Percentiles rank a stretch among this genome's conserved stretches.
phyloP scores from a whole-genome alignment of 1,140 invertebrate genomes.

The Ectropis grisescens region DNA sequence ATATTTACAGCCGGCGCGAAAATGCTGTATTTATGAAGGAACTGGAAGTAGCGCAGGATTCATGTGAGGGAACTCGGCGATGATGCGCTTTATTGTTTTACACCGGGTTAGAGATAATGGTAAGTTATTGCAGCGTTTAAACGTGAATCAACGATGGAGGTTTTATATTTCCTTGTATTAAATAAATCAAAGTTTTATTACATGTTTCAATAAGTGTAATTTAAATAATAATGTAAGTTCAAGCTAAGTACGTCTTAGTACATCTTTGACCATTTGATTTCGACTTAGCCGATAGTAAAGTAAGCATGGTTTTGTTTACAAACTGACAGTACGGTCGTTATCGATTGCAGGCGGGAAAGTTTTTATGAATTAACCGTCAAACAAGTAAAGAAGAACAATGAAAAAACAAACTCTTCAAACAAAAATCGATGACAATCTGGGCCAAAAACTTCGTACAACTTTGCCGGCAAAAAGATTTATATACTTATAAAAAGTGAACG shows the following conservation, averaged over 20 bases:
- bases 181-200: not conserved
- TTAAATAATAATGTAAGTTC: too few species aligned
- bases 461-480: slow-evolving; percentile 69
- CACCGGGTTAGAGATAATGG: slow-evolving; percentile 20
- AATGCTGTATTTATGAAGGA: slow-evolving; percentile 42
- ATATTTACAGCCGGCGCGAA: slow-evolving; percentile 50
- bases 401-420: slow-evolving; percentile 70
- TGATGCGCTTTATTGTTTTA: slow-evolving; percentile 32
- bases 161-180: slow-evolving; percentile 2
- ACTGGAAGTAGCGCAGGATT: slow-evolving; percentile 29
- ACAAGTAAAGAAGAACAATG: slow-evolving; percentile 70
- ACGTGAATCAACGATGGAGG: not conserved
- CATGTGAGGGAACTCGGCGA: slow-evolving; percentile 13
- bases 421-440: slow-evolving; percentile 71
- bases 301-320: slow-evolving; percentile 30
- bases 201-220: too few species aligned
- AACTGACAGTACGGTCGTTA: slow-evolving; percentile 35
- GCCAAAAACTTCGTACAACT: slow-evolving; percentile 66
- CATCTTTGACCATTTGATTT: too few species aligned
- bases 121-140: slow-evolving; percentile 13
- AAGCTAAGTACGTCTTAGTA: too few species aligned
- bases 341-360: slow-evolving; percentile 62
- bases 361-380: slow-evolving; percentile 70
- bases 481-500: slow-evolving; percentile 67
- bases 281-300: too few species aligned